Conservation (phyloP, 2,888 invertebrate species). For the Coleophora deauratella region DNA sequence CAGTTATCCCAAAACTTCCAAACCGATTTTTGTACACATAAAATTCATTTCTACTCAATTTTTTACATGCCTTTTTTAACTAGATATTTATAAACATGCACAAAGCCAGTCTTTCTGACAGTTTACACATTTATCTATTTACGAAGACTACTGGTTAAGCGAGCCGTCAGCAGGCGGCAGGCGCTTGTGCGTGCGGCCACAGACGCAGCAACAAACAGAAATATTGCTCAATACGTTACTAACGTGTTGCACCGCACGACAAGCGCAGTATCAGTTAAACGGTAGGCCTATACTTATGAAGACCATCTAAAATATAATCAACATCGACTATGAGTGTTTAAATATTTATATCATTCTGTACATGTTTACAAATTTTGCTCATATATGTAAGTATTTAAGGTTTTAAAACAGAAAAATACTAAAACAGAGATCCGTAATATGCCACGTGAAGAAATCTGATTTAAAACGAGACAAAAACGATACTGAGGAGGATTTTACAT, state of each 20-base stretch:
- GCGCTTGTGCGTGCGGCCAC: no score
- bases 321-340: slow-evolving; percentile 20
- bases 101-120: slow-evolving; percentile 26
- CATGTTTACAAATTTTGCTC: slow-evolving; percentile 9
- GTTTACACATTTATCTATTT: slow-evolving; percentile 17
- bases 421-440: slow-evolving; percentile 5
- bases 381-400: neutral
- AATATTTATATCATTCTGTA: slow-evolving; percentile 30
- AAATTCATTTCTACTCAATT: neutral
- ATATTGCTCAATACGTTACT: no score
- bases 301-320: slow-evolving; percentile 11
- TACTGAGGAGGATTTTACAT: neutral
- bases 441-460: neutral
- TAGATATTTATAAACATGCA: slow-evolving; percentile 1
- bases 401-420: neutral
- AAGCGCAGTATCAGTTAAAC: no score
- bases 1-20: neutral
- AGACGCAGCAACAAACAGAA: no score
- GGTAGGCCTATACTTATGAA: no score
- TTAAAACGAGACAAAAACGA: neutral
- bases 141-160: no score
- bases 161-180: no score
- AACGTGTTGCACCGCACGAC: no score
- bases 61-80: slow-evolving; percentile 4
- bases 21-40: neutral